Percentiles rank a stretch among this genome's conserved stretches.
These are phyloP conservation scores for Nephrotoma flavescens DNA, from an alignment of 2,888 invertebrate genomes.

Conservation along the genomic window DNA sequence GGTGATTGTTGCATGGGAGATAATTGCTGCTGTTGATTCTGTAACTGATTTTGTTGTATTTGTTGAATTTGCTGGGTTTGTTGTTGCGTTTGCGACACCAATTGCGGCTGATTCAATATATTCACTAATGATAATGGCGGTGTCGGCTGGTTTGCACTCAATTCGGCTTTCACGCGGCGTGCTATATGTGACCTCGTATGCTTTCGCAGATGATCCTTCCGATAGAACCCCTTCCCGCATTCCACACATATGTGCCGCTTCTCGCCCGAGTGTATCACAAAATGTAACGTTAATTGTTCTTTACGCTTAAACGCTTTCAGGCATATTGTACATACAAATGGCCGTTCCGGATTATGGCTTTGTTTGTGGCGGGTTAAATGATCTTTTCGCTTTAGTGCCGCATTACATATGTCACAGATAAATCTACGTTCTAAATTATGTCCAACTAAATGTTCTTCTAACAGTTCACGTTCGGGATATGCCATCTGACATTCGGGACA, in stretches of 20 bases:
- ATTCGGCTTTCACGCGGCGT: constrained; percentile 60
- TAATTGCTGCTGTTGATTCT: constrained; percentile 36
- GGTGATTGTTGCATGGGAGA: constrained; percentile 15
- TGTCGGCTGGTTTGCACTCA: constrained; percentile 29
- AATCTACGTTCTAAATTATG: constrained; percentile 73
- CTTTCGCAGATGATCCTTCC: constrained; percentile 73
- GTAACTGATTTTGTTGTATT: constrained; percentile 21
- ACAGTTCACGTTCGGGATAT: constrained; percentile 66
- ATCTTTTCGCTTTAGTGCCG: constrained; percentile 74
- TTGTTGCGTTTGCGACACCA: constrained; percentile 11
- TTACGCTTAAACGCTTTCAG: constrained; percentile 78
- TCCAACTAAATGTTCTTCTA: constrained; percentile 71
- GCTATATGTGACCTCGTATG: constrained; percentile 75
- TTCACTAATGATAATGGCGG: not conserved
- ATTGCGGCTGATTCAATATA: constrained; percentile 23
- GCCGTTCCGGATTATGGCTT: constrained; percentile 76
- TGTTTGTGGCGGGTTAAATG: constrained; percentile 78
- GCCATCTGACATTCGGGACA: constrained; percentile 84
- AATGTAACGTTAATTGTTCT: constrained; percentile 75
- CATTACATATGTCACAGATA: constrained; percentile 80
- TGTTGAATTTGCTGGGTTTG: constrained; percentile 15
- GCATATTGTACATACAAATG: constrained; percentile 75
- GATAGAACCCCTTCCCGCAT: constrained; percentile 77
- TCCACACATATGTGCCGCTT: constrained; percentile 75
- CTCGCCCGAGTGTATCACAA: constrained; percentile 79